phyloP scores from a whole-genome alignment of 2,888 invertebrate species.

The Rosalia funebris region DNA sequence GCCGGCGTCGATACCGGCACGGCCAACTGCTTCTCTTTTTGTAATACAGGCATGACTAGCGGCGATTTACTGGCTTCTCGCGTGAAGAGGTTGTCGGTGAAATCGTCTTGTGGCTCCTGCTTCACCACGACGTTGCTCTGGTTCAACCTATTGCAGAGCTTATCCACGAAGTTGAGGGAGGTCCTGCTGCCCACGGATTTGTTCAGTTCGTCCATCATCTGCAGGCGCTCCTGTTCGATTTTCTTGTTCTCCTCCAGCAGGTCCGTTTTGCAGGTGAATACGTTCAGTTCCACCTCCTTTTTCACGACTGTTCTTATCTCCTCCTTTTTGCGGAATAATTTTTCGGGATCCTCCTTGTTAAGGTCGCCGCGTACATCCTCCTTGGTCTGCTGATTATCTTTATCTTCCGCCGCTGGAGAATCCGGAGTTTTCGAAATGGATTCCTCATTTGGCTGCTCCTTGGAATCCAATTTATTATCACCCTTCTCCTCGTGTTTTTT shows the following conservation, averaged over 20 bases:
- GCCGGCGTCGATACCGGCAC: constrained; percentile 7
- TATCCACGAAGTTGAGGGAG: constrained; percentile 54
- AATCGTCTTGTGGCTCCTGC: constrained; percentile 41
- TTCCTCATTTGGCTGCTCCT: neutral
- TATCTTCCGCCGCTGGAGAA: neutral
- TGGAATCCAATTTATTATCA: constrained; percentile 12
- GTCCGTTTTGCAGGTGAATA: constrained; percentile 58
- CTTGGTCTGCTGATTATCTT: neutral
- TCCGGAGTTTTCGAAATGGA: too few relatives aligned
- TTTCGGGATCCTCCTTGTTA: constrained; percentile 1
- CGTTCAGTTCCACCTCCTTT: constrained; percentile 49
- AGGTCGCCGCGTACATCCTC: neutral
- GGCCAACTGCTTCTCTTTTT: constrained; percentile 24
- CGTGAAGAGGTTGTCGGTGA: constrained; percentile 10
- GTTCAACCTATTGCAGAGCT: constrained; percentile 51
- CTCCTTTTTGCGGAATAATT: constrained; percentile 30
- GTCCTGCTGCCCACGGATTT: constrained; percentile 54
- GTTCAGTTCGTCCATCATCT: constrained; percentile 66
- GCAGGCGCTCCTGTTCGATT: constrained; percentile 64
- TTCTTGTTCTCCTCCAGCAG: constrained; percentile 63
- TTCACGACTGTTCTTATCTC: constrained; percentile 30
- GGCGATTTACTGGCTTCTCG: constrained; percentile 20
- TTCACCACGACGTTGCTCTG: constrained; percentile 44
- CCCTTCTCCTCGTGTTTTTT: constrained; percentile 17
- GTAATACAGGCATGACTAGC: constrained; percentile 38